Base-by-base conservation (phyloP, 2,888 invertebrate species). In the Dexiosoma caninum region DNA sequence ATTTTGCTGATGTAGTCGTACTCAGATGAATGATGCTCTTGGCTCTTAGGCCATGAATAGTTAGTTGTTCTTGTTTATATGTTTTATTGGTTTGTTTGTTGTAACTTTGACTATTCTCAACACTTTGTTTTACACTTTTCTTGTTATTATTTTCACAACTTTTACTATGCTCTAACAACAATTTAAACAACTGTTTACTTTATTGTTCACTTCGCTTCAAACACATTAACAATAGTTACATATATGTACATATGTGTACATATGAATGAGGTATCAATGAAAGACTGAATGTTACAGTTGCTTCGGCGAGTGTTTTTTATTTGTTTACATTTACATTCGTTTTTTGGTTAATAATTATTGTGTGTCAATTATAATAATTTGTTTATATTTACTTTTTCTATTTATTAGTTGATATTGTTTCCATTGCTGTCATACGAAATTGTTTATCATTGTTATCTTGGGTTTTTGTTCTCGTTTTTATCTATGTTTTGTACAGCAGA, bases 361-460 rank as follows among this genome's bases (percentile, higher is more conserved):
- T 66, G 66, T 77, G 76, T 70, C 70, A 70, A 57, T 70, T 77
- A 55, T 23, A 57, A 64, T 77, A 70, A 70, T 77, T 70, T 77
- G 70, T 77, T 77, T 70, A 57, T 70, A 64, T 70, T 70, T 70
- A 49, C 30, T 57, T 70, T 62, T 57, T 23, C 23, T 16, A 67
- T 51, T 67, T 59, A 23, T 32, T 51, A 46, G 55, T 66, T 66
- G 49, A 46, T 49, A 49, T 72, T 42, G 60, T 51, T 62, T 40
- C 23, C 53, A 37, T 71, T 62, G 59, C 51, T 57, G 21, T 51
- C 30, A 40, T 12, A 70, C 23, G 44, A 35, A 42, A 21, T 57
- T 60, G 55, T 57, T 66, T 40, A 59, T 60, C 35, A 44, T 40
- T 42, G 49, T 53, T 60, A 57, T 74, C 14, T 55, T 16, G 53